These are phyloP conservation scores for Pseudomyrmex gracilis DNA, from an alignment of 1,140 invertebrate genomes.

Conservation along the genomic window DNA sequence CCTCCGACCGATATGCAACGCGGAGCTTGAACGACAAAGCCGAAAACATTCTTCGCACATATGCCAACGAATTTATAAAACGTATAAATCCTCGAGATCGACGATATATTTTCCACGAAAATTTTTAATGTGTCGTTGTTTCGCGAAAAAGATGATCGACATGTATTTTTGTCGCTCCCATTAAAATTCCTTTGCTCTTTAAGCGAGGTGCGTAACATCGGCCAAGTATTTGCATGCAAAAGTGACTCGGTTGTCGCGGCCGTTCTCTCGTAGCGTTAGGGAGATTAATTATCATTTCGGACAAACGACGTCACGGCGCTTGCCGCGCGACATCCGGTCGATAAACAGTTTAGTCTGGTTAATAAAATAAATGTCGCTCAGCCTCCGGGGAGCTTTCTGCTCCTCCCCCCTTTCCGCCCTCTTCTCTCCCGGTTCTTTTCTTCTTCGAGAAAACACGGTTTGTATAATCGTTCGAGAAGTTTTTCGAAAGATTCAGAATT, in stretches of 20 bases:
- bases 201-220: conserved; percentile 20
- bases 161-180: conserved; percentile 36
- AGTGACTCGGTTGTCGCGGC: conserved; percentile 8
- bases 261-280: conserved; percentile 27
- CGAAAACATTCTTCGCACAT: background rate
- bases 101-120: conserved; percentile 40
- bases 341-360: conserved; percentile 62
- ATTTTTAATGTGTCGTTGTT: background rate
- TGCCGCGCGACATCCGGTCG: background rate
- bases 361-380: conserved; percentile 61
- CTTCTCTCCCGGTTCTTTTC: background rate
- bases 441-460: background rate
- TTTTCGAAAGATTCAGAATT: too few relatives aligned
- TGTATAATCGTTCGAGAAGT: too few relatives aligned
- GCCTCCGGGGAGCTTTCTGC: background rate
- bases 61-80: too few relatives aligned
- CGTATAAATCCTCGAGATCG: conserved; percentile 9
- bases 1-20: conserved; percentile 18
- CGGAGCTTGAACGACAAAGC: conserved; percentile 29
- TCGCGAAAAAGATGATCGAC: conserved; percentile 52
- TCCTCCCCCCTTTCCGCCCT: background rate
- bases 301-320: conserved; percentile 24
- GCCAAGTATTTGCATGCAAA: conserved; percentile 34
- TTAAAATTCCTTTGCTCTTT: conserved; percentile 21
- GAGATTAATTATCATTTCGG: conserved; percentile 63